Base-by-base conservation (phyloP, 2,113 vertebrate species). In the Laterallus jamaicensis region DNA sequence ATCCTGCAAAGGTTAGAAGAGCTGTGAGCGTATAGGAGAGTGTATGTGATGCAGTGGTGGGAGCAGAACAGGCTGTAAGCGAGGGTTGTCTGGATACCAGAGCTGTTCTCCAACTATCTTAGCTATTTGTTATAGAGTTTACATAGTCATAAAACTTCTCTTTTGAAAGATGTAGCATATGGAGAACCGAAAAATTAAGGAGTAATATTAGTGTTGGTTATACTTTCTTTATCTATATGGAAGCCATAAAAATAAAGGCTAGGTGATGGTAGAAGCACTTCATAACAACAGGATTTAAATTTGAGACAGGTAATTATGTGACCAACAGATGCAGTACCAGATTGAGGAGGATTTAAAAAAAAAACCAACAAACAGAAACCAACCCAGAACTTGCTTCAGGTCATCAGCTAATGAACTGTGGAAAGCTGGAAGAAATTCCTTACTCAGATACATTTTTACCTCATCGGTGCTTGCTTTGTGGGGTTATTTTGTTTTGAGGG, bases 331-430 rank as follows among this genome's bases (percentile, higher is more conserved):
- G 50, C 47, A 64, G 42, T 32, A 54, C 63, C 63, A 91, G 71
- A 76, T 6, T 63, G 63, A 54, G 39, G 49, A 79, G n/a, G 21
- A 21, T 54, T 71, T 0, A 5, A 42, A 70, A 60, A 60, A 42
- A 8, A 60, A 60, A 42, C 6, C 37, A 52, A 59, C 44, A 82
- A 79, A 0, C 37, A 88, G 75, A 93, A 96, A 86, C 59, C 28
- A 80, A 66, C 80, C 5, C 54, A 85, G 52, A 52, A 49, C 39
- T 93, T 78, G 73, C 82, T 88, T 59, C 47, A 69, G 68, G 84
- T 88, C 35, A n/a, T 85, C 77, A 69, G 47, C 59, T 95, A 67
- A 84, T 73, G 78, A 93, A 40, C 62, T 71, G 37, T 55, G 89
- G 82, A 73, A 86, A 44, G 52, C 49, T 86, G 84, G 86, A 69